Conservation (phyloP, 2,113 vertebrate genomes). For the Cololabis saira region DNA sequence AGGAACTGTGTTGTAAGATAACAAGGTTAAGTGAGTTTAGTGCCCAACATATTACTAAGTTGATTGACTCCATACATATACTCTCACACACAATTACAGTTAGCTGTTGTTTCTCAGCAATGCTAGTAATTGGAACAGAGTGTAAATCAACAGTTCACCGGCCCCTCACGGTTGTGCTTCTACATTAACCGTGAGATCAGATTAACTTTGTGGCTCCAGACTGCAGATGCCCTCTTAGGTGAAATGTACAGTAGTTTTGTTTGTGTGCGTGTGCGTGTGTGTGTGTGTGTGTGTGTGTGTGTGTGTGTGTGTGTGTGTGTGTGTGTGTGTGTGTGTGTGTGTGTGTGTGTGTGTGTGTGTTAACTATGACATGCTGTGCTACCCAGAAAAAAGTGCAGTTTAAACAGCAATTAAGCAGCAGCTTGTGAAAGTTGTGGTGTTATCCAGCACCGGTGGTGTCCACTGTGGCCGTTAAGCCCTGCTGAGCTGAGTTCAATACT, state of each 20-base stretch:
- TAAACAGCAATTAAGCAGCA: constrained; percentile 79
- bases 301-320: no score
- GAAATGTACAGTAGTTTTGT: constrained; percentile 31
- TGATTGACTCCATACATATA: constrained; percentile 68
- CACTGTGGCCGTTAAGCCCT: constrained; percentile 73
- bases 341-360: constrained; percentile 27
- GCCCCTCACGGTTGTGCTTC: constrained; percentile 75
- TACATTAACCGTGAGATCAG: constrained; percentile 81
- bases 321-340: not conserved
- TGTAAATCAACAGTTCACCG: constrained; percentile 78
- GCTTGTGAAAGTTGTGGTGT: constrained; percentile 78
- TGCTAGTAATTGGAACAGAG: constrained; percentile 76
- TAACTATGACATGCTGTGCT: constrained; percentile 55
- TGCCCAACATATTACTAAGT: constrained; percentile 55
- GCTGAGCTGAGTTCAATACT: constrained; percentile 66
- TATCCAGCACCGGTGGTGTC: constrained; percentile 71
- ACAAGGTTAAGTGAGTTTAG: constrained; percentile 75
- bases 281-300: constrained; percentile 16
- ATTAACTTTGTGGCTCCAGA: constrained; percentile 70
- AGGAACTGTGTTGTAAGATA: constrained; percentile 59
- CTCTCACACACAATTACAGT: constrained; percentile 59
- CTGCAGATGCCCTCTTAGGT: constrained; percentile 57
- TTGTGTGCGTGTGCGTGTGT: constrained; percentile 33
- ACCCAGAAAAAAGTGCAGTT: constrained; percentile 69
- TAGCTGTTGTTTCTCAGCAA: constrained; percentile 69